Percentiles rank a stretch among this genome's conserved stretches.
phyloP scores from a whole-genome alignment of 2,888 invertebrate genomes.

The Acanthosepion lycidas region DNA sequence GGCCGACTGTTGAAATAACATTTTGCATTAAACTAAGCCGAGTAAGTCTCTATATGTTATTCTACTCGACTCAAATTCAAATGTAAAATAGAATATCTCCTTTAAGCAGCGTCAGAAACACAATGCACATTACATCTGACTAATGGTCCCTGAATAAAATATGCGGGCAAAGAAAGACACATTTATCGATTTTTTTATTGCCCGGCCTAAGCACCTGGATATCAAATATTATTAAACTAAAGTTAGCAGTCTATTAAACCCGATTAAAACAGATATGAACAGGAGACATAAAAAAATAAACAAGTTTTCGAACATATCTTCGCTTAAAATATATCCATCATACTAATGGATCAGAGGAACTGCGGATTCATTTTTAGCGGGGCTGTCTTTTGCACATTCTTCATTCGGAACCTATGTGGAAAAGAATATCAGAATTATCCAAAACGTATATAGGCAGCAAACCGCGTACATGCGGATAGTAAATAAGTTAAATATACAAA shows the following conservation, averaged over 20 bases:
- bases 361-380: background rate
- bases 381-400: background rate
- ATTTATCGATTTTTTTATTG: background rate
- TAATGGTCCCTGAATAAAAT: background rate
- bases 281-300: background rate
- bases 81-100: background rate
- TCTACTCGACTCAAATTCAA: background rate
- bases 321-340: background rate
- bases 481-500: too few relatives aligned
- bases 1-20: too few relatives aligned
- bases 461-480: too few relatives aligned
- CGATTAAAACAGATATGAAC: background rate
- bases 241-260: background rate
- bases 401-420: too few relatives aligned
- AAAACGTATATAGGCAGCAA: too few relatives aligned
- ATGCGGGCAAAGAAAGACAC: background rate
- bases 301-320: background rate
- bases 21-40: too few relatives aligned
- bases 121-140: background rate
- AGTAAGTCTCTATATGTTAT: background rate
- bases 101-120: background rate
- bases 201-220: background rate
- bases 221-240: background rate
- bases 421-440: too few relatives aligned
- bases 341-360: background rate